phyloP scores from a whole-genome alignment of 2,888 invertebrate genomes.

The Diaphora mendica region DNA sequence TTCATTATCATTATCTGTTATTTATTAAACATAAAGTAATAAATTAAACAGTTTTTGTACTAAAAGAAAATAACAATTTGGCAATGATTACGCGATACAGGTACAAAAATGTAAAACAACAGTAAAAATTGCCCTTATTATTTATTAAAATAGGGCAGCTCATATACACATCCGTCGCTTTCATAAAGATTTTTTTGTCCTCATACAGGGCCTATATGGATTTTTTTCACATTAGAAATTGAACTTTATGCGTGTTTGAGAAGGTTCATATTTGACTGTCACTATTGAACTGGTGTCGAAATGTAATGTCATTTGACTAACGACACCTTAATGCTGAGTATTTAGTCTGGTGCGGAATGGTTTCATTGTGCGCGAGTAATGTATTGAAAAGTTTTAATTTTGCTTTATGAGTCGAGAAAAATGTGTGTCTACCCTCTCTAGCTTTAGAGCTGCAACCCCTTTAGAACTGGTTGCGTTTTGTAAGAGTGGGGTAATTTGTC shows the following conservation, averaged over 20 bases:
- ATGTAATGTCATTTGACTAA: slow-evolving; percentile 77
- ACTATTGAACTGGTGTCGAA: slow-evolving; percentile 40
- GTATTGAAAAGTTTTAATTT: slow-evolving; percentile 86
- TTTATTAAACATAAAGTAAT: background rate
- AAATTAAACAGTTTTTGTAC: background rate
- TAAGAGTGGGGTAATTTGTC: slow-evolving; percentile 45
- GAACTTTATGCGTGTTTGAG: slow-evolving; percentile 18
- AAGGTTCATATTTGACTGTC: slow-evolving; percentile 43
- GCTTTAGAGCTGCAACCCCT: slow-evolving; percentile 44
- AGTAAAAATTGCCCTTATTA: slow-evolving; percentile 68
- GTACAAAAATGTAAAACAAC: slow-evolving; percentile 65
- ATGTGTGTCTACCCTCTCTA: slow-evolving; percentile 55
- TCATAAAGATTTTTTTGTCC: slow-evolving; percentile 77
- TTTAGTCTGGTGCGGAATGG: slow-evolving; percentile 79
- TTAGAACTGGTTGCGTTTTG: slow-evolving; percentile 39
- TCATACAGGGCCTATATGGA: slow-evolving; percentile 33
- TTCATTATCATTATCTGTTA: background rate
- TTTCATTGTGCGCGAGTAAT: slow-evolving; percentile 81
- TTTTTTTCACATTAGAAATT: slow-evolving; percentile 22
- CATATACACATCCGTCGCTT: slow-evolving; percentile 77
- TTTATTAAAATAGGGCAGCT: slow-evolving; percentile 75
- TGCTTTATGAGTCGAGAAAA: slow-evolving; percentile 79
- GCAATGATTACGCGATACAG: slow-evolving; percentile 8
- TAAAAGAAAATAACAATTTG: background rate
- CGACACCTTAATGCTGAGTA: slow-evolving; percentile 83